Conservation (phyloP, 2,797 vertebrate species). For the Xyrichtys novacula region DNA sequence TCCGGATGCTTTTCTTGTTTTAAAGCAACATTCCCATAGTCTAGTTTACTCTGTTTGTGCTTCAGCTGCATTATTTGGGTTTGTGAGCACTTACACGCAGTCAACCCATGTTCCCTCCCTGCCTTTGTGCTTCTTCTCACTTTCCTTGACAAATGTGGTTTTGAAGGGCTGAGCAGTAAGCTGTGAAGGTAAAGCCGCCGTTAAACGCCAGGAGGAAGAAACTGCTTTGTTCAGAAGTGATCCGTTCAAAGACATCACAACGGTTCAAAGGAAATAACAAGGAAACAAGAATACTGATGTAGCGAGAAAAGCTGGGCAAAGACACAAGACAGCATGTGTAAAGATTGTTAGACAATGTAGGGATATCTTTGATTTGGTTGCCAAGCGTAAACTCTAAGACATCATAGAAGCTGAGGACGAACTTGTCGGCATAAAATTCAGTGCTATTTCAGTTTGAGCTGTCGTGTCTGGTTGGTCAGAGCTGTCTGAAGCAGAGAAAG, state of each 20-base stretch:
- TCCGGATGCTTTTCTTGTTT: conserved; percentile 15
- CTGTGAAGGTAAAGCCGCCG: conserved; percentile 45
- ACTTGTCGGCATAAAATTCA: conserved; percentile 47
- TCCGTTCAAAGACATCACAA: conserved; percentile 40
- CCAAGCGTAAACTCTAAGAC: conserved; percentile 9
- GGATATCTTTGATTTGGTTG: conserved; percentile 42
- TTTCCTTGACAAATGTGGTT: conserved; percentile 55
- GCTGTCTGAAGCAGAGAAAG: conserved; percentile 52
- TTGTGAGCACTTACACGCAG: conserved; percentile 21
- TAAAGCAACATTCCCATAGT: conserved; percentile 44
- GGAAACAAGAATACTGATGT: conserved; percentile 34
- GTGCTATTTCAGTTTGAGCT: conserved; percentile 56
- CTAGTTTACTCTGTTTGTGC: conserved; percentile 41
- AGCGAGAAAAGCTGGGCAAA: not conserved
- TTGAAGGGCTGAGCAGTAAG: conserved; percentile 29
- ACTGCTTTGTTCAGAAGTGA: conserved; percentile 35
- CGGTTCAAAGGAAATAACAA: conserved; percentile 44
- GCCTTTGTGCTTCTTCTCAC: conserved; percentile 52
- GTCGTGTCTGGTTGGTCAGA: conserved; percentile 53
- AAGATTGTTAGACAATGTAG: conserved; percentile 16
- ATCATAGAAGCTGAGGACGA: conserved; percentile 34
- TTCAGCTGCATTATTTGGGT: conserved; percentile 33
- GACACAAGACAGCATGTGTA: conserved; percentile 10
- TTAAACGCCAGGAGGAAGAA: conserved; percentile 38
- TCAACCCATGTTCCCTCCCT: conserved; percentile 25